These are phyloP conservation scores for Amphiura filiformis DNA, from an alignment of 35 echinoderm and acorn worm genomes.

Conservation along the genomic window DNA sequence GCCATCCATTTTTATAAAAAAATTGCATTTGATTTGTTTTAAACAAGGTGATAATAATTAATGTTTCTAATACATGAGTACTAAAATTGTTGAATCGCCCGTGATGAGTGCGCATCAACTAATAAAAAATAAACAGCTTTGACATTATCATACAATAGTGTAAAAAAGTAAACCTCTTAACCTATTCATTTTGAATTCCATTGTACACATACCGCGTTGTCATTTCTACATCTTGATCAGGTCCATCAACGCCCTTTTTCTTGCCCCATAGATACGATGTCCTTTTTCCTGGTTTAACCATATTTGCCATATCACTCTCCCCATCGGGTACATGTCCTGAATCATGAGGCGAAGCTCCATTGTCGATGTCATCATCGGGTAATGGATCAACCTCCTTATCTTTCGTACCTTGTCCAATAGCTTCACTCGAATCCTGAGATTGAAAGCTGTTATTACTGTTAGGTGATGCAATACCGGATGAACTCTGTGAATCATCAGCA, in stretches of 20 bases:
- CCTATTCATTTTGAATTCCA: neutral
- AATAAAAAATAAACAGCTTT: no score
- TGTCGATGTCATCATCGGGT: conserved; percentile 6
- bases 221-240: conserved; percentile 6
- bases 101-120: no score
- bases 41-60: no score
- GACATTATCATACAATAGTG: no score
- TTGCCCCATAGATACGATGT: conserved; percentile 35
- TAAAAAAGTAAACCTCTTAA: no score
- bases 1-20: no score
- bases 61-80: no score
- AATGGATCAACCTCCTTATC: neutral
- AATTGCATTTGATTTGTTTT: no score
- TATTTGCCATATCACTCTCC: conserved; percentile 12
- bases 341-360: neutral
- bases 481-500: conserved; percentile 72
- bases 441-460: conserved; percentile 99
- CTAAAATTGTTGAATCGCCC: no score
- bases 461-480: conserved; percentile 87
- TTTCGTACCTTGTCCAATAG: no score
- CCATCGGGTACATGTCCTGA: neutral
- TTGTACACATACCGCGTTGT: neutral
- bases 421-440: conserved; percentile 89
- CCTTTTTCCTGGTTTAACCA: conserved; percentile 23
- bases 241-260: neutral